Evolutionary conservation across 2,888 invertebrate species (phyloP).

Genomic region (Neocrepidodera transversa): DNA sequence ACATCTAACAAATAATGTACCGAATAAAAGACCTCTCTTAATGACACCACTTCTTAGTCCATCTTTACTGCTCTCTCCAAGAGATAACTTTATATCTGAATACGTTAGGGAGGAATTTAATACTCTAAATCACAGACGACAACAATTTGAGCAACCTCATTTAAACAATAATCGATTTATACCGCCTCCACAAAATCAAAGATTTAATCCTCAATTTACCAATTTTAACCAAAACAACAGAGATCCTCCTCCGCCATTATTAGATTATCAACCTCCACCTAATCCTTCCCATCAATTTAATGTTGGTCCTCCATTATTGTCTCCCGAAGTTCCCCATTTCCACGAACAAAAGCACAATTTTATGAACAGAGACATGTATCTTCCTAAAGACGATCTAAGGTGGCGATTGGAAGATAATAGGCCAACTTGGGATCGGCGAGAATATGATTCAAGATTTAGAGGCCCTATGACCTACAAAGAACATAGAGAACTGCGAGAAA

Average conservation of each 20-base stretch:
- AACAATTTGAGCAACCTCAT: constrained; percentile 6
- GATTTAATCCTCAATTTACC: constrained; percentile 22
- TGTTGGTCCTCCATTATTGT: constrained; percentile 31
- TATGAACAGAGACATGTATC: constrained; percentile 15
- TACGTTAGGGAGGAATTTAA: constrained; percentile 32
- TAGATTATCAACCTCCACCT: constrained; percentile 35
- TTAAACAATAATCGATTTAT: constrained; percentile 17
- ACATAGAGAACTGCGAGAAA: constrained; percentile 44
- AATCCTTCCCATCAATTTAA: constrained; percentile 28
- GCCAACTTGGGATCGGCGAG: constrained; percentile 32
- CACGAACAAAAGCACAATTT: constrained; percentile 32
- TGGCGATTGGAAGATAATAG: constrained; percentile 34
- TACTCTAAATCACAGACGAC: constrained; percentile 11
- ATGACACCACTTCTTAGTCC: neutral
- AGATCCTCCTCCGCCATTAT: constrained; percentile 26
- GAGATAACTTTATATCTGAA: constrained; percentile 33
- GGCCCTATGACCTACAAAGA: constrained; percentile 47
- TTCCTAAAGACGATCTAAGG: constrained; percentile 29
- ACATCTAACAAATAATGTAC: neutral
- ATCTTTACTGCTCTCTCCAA: constrained; percentile 23
- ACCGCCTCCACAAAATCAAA: constrained; percentile 3
- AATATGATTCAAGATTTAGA: constrained; percentile 28
- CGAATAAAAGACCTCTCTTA: neutral
- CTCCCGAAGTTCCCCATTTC: constrained; percentile 34
- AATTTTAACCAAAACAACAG: constrained; percentile 20